Conservation (phyloP, 2,888 invertebrate genomes). For the Dicroscelio sp. region DNA sequence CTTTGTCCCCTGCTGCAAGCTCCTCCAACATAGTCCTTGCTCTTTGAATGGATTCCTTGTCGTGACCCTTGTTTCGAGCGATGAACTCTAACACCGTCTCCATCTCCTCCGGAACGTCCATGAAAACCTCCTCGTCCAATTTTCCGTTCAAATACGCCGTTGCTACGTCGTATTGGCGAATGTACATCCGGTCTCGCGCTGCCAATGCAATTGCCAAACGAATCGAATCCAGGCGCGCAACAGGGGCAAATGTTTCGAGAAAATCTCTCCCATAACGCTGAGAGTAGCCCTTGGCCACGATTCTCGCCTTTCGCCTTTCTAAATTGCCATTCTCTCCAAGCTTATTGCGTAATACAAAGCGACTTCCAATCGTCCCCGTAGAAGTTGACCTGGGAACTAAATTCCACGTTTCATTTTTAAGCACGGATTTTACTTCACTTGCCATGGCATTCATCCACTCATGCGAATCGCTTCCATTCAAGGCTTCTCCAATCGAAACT, state of each 20-base stretch:
- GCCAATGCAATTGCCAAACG: background rate
- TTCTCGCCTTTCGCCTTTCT: background rate
- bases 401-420: background rate
- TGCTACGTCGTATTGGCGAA: background rate
- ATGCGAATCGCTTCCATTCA: background rate
- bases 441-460: constrained; percentile 22
- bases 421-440: background rate
- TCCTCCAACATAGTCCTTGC: background rate
- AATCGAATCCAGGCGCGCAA: background rate
- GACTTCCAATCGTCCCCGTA: background rate
- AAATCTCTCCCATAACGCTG: background rate
- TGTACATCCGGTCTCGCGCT: background rate
- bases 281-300: background rate
- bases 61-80: background rate
- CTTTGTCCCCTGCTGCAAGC: background rate
- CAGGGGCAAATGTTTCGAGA: background rate
- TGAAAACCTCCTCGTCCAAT: background rate
- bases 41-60: background rate
- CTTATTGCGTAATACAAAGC: background rate
- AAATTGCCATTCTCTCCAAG: background rate
- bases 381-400: background rate
- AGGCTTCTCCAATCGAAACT: background rate
- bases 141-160: background rate
- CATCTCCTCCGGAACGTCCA: background rate
- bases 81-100: background rate